Evolutionary conservation across 2,888 invertebrate genomes (phyloP).

Genomic region (Scelioninae gen. 2): DNA sequence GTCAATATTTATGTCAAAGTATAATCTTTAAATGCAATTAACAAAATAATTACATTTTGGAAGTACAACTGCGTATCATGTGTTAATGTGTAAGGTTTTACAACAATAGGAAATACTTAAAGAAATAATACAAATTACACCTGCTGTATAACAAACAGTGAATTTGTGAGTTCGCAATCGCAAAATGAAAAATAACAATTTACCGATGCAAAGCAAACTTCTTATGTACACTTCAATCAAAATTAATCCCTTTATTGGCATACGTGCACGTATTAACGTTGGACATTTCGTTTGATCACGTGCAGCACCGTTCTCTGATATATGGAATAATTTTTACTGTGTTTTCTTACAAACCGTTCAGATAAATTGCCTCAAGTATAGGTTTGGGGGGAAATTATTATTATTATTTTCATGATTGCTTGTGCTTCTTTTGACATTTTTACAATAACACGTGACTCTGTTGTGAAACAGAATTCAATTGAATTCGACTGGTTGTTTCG

Average conservation of each 20-base stretch:
- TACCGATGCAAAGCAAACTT: too few species aligned
- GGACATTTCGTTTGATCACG: conserved; percentile 4
- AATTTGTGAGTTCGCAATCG: too few species aligned
- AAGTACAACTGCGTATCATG: too few species aligned
- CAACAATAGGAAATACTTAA: too few species aligned
- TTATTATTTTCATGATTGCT: not conserved
- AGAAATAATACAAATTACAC: too few species aligned
- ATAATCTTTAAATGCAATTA: too few species aligned
- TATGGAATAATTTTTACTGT: conserved; percentile 2
- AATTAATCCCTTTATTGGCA: not conserved
- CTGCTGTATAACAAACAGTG: too few species aligned
- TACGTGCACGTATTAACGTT: conserved; percentile 2
- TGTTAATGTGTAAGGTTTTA: too few species aligned
- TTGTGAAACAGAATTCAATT: conserved; percentile 8
- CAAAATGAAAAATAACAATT: too few species aligned
- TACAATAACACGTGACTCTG: conserved; percentile 4
- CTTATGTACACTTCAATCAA: not conserved
- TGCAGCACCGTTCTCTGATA: not conserved
- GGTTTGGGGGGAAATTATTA: conserved; percentile 1
- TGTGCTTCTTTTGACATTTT: not conserved
- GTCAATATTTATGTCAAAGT: too few species aligned
- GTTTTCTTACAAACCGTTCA: not conserved
- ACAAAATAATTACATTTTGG: too few species aligned
- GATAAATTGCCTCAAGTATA: not conserved
- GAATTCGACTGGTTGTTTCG: conserved; percentile 5